Conservation (phyloP, 2,113 vertebrate genomes). For the Spheniscus mendiculus region DNA sequence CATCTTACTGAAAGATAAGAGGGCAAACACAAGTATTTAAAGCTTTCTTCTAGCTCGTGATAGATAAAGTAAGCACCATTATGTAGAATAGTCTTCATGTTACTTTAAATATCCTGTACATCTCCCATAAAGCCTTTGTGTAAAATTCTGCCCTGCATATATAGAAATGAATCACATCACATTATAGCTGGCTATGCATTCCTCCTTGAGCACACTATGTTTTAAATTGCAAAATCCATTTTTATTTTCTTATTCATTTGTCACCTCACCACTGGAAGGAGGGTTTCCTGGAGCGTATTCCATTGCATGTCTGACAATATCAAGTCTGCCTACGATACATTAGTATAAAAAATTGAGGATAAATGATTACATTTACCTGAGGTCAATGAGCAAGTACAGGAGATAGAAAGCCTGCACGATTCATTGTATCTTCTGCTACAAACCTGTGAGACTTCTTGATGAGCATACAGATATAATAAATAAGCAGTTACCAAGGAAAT, state of each 20-base stretch:
- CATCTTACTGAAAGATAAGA: constrained; percentile 22
- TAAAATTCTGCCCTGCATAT: background rate
- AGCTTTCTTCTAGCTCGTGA: background rate
- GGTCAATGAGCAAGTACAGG: constrained; percentile 67
- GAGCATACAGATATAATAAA: constrained; percentile 11
- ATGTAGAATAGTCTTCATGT: background rate
- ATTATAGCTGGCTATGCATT: constrained; percentile 25
- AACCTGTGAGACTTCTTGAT: background rate
- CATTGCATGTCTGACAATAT: constrained; percentile 53
- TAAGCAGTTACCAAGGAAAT: background rate
- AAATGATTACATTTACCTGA: constrained; percentile 77
- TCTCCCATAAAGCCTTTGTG: background rate
- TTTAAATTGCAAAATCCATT: constrained; percentile 70
- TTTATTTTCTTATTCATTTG: constrained; percentile 68
- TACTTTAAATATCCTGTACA: constrained; percentile 19
- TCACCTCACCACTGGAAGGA: constrained; percentile 61
- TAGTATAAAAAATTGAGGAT: constrained; percentile 69
- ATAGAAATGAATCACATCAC: constrained; percentile 25
- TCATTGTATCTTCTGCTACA: constrained; percentile 2
- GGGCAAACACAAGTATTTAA: constrained; percentile 15
- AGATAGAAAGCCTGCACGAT: constrained; percentile 34
- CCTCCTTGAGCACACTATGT: constrained; percentile 8
- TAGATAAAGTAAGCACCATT: background rate
- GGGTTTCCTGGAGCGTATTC: constrained; percentile 56
- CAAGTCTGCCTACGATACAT: constrained; percentile 47